phyloP scores from a whole-genome alignment of 2,888 invertebrate genomes.

The Tetranychus truncatus region DNA sequence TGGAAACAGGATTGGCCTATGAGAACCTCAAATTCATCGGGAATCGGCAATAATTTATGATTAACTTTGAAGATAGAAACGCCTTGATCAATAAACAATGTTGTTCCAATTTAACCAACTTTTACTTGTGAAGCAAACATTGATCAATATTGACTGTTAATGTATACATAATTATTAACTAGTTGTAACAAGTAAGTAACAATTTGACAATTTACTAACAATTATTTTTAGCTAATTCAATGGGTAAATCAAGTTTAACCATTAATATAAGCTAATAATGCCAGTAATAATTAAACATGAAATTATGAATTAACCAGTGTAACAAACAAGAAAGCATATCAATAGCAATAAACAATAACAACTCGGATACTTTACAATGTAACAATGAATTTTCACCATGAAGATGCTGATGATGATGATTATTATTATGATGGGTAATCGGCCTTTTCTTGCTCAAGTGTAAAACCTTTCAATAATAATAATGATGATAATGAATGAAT shows the following conservation, averaged over 20 bases:
- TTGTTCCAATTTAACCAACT: not conserved
- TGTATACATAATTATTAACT: not conserved
- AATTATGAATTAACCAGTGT: too few species aligned
- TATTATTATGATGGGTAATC: not conserved
- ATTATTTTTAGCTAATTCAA: conserved; percentile 1
- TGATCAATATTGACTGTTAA: conserved; percentile 5
- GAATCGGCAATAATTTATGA: not conserved
- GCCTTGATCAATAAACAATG: not conserved
- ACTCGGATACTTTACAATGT: too few species aligned
- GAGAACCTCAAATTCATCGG: not conserved
- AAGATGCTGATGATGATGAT: not conserved
- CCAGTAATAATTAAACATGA: too few species aligned
- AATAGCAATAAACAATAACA: too few species aligned
- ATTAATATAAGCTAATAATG: too few species aligned
- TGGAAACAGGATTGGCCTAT: not conserved
- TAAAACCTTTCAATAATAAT: not conserved
- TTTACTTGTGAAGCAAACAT: not conserved
- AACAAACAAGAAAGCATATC: too few species aligned
- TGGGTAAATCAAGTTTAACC: too few species aligned
- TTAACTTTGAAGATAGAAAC: not conserved
- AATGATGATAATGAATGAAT: not conserved
- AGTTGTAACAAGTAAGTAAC: conserved; percentile 6
- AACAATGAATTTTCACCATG: not conserved
- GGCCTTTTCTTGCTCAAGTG: not conserved
- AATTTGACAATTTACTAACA: conserved; percentile 5